Base-by-base conservation (phyloP, 2,888 invertebrate genomes). In the Dicranocentrus wangi region DNA sequence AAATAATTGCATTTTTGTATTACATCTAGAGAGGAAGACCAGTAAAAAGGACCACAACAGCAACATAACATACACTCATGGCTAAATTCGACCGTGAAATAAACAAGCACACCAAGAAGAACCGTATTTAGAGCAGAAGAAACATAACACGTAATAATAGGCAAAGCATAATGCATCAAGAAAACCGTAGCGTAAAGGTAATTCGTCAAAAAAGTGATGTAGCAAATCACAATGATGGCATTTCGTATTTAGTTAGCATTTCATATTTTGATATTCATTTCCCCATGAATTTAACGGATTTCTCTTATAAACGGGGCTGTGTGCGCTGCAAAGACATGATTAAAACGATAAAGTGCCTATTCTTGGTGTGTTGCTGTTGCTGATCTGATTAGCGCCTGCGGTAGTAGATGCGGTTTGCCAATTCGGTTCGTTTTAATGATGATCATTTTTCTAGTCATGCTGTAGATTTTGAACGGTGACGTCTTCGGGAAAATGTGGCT, bases 51-150 rank as follows among this genome's bases (percentile, higher is more conserved):
- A 39, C 39, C 39, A 39, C 39, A 39, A 39, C 39, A 39, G 39
- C 60, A 39, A 60, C 10, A 27, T 19, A 2, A 10, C 63, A 19
- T 10, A 63, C 7, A 39, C 39, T 39, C 15, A 28, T 19, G 19
- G 39, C 21, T 19, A 63, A 32, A 63, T 15, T 39, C 42, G 63
- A 39, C 27, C 43, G n/a, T 17, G 32, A 51, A 70, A 70, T 55
- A 68, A 17, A 27, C 13, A 39, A 8, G 39, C 13, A 39, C 39
- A 39, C 13, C 39, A 39, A 8, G 13, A 39, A 39, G 7, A 39
- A 39, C 39, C 39, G 39, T 39, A 39, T 39, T 39, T 13, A 39
- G 5, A 5, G 5, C 39, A 13, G 13, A 13, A 39, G 7, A 39
- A 13, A 39, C 39, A 5, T 13, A 13, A 39, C 5, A 39, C 39